Percentiles rank a stretch among this genome's conserved stretches.
Conservation (phyloP, 2,113 vertebrate species). For the Rhea americana region DNA sequence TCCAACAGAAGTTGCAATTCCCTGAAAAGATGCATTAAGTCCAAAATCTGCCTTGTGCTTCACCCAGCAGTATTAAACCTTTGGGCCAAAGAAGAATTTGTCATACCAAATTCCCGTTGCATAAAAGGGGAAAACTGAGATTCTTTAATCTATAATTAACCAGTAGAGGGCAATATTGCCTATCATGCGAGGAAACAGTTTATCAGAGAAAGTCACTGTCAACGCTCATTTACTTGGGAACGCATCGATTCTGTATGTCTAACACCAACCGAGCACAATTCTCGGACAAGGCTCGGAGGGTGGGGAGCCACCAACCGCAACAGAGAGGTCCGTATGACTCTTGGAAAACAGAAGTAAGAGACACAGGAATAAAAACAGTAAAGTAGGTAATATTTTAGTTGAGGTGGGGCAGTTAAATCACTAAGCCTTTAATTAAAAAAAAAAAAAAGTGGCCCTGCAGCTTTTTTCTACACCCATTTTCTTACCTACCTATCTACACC, state of each 20-base stretch:
- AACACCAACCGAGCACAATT: background rate
- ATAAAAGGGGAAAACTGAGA: background rate
- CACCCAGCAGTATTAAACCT: background rate
- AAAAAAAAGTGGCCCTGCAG: background rate
- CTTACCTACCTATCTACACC: background rate
- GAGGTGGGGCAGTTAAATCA: background rate
- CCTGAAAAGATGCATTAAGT: background rate
- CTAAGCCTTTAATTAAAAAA: rapidly evolving
- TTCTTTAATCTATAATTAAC: background rate
- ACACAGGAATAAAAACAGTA: background rate
- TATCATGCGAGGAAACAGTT: background rate
- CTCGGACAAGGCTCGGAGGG: rapidly evolving
- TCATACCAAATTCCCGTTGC: background rate
- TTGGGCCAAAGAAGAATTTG: background rate
- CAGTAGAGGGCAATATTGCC: slow-evolving; percentile 69
- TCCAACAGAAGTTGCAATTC: background rate
- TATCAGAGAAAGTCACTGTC: background rate
- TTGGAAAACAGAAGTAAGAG: background rate
- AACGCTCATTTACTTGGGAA: rapidly evolving
- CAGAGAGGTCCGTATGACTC: background rate
- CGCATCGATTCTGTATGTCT: rapidly evolving
- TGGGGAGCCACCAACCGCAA: background rate
- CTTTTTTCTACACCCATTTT: background rate
- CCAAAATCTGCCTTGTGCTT: background rate
- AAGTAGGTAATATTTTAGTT: background rate